Conservation (phyloP, 2,888 invertebrate species). For the Aspidiotus destructor region DNA sequence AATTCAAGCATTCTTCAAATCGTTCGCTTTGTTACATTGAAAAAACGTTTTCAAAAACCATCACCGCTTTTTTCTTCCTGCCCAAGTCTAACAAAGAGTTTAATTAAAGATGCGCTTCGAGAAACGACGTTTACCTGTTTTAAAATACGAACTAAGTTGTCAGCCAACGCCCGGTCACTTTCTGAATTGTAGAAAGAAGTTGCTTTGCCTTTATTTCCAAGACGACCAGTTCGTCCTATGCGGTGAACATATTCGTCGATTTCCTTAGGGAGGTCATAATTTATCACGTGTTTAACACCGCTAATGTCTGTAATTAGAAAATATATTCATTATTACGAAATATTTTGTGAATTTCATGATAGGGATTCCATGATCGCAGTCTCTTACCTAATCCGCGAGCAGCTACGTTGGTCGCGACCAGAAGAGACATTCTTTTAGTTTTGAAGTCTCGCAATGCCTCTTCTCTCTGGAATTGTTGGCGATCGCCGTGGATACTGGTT, state of each 20-base stretch:
- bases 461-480: constrained; percentile 63
- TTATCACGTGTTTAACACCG: constrained; percentile 78
- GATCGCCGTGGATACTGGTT: constrained; percentile 66
- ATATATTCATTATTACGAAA: neutral
- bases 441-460: constrained; percentile 69
- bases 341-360: constrained; percentile 24
- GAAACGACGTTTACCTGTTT: constrained; percentile 44
- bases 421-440: constrained; percentile 59
- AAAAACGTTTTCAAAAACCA: too few species aligned
- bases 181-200: constrained; percentile 71
- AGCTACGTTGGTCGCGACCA: constrained; percentile 93
- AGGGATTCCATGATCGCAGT: constrained; percentile 33
- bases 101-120: neutral
- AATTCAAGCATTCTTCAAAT: too few species aligned
- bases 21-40: neutral
- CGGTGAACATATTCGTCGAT: constrained; percentile 93
- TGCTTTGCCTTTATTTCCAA: constrained; percentile 79
- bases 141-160: constrained; percentile 61
- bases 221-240: constrained; percentile 88
- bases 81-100: neutral
- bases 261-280: constrained; percentile 79
- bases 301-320: constrained; percentile 57
- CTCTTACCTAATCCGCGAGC: constrained; percentile 70
- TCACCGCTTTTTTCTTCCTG: neutral
- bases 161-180: constrained; percentile 51